These are phyloP conservation scores for Drosophila paranaensis DNA, from an alignment of 2,888 invertebrate species.

Conservation along the genomic window DNA sequence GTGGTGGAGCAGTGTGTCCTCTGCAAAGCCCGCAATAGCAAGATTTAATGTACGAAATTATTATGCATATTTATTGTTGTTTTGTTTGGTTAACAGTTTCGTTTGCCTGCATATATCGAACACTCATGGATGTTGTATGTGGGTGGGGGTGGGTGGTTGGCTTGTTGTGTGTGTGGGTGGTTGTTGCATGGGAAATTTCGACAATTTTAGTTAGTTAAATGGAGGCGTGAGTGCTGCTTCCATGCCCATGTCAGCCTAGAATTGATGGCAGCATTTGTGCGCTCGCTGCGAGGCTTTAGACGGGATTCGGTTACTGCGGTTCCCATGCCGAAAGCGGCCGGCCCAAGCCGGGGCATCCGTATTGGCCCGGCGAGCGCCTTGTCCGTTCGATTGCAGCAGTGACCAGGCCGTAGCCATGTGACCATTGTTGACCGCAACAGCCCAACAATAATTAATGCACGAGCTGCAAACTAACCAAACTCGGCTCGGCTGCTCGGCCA, in stretches of 20 bases:
- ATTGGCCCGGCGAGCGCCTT: slow-evolving; percentile 22
- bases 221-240: slow-evolving; percentile 44
- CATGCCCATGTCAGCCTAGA: slow-evolving; percentile 21
- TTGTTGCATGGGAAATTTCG: slow-evolving; percentile 43
- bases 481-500: slow-evolving; percentile 39
- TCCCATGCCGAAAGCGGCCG: neutral
- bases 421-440: slow-evolving; percentile 67
- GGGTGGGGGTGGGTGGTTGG: neutral
- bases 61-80: slow-evolving; percentile 74
- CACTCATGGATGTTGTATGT: neutral
- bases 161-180: neutral
- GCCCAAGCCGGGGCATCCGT: slow-evolving; percentile 8
- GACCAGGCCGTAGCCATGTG: slow-evolving; percentile 19
- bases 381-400: slow-evolving; percentile 35
- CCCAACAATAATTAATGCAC: slow-evolving; percentile 78
- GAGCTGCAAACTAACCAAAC: slow-evolving; percentile 77
- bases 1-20: too few relatives aligned
- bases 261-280: slow-evolving; percentile 59
- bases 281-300: slow-evolving; percentile 28
- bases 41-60: slow-evolving; percentile 67
- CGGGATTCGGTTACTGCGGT: slow-evolving; percentile 44
- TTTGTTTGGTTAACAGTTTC: slow-evolving; percentile 61
- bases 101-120: slow-evolving; percentile 21
- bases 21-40: slow-evolving; percentile 9
- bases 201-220: slow-evolving; percentile 71